A percentile compares a stretch with the other conserved stretches of the same genome.
Conservation (phyloP, 1,140 invertebrate genomes). For the Uloborus diversus region DNA sequence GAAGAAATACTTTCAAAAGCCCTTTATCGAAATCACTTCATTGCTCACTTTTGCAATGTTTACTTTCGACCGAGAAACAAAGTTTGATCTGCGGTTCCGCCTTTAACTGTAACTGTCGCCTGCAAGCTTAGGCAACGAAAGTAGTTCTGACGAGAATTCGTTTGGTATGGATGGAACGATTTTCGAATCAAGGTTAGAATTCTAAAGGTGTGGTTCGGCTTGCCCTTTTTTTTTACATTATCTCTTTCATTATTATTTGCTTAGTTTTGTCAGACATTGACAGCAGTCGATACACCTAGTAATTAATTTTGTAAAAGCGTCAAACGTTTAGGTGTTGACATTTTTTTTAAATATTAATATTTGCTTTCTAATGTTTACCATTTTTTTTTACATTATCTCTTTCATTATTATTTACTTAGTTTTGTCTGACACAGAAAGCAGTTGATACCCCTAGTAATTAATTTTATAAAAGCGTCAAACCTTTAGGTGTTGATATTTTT, state of each 20-base stretch:
- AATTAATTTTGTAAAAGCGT: not conserved
- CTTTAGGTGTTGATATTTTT: too few species aligned
- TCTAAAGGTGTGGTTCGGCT: slow-evolving; percentile 21
- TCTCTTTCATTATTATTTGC: not conserved
- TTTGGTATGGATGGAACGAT: not conserved
- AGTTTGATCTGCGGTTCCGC: too few species aligned
- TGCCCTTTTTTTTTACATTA: slow-evolving; percentile 1
- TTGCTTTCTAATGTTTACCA: too few species aligned
- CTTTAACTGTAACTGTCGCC: not conserved
- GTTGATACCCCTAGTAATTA: slow-evolving; percentile 4
- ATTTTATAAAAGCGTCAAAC: not conserved
- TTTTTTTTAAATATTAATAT: too few species aligned
- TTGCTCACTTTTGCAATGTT: too few species aligned
- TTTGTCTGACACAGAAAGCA: slow-evolving; percentile 2
- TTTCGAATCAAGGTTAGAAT: slow-evolving; percentile 26
- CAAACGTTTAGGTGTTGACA: too few species aligned
- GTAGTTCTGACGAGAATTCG: too few species aligned
- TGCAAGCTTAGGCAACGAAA: too few species aligned
- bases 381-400: too few species aligned
- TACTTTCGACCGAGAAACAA: too few species aligned
- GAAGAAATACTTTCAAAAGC: too few species aligned
- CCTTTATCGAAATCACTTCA: too few species aligned
- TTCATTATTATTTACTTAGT: slow-evolving; percentile 10
- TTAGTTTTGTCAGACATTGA: slow-evolving; percentile 14
- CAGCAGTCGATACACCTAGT: slow-evolving; percentile 9